Evolutionary conservation across 2,797 vertebrate species (phyloP).

Genomic region (Austrolebias charrua): DNA sequence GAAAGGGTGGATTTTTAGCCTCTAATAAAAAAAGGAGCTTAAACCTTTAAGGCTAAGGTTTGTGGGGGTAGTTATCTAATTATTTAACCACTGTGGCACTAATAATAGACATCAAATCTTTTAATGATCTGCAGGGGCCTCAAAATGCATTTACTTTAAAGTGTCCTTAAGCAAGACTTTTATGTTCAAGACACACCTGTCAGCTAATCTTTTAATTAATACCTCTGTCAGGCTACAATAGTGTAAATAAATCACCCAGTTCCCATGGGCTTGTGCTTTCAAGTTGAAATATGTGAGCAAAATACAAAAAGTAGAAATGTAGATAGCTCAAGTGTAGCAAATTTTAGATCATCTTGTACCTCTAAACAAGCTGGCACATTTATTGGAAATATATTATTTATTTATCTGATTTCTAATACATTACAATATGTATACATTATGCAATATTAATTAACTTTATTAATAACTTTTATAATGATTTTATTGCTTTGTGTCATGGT

Average conservation of each 20-base stretch:
- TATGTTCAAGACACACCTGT: conserved; percentile 36
- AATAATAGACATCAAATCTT: conserved; percentile 40
- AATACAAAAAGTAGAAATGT: conserved; percentile 7
- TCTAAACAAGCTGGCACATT: too few relatives aligned
- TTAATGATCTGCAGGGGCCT: conserved; percentile 39
- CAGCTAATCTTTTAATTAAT: conserved; percentile 40
- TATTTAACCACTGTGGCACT: conserved; percentile 31
- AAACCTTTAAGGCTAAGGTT: conserved; percentile 26
- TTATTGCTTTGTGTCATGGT: too few relatives aligned
- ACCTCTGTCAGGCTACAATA: conserved; percentile 1
- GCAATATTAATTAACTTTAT: too few relatives aligned
- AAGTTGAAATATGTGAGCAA: conserved; percentile 5
- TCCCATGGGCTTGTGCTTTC: conserved; percentile 13
- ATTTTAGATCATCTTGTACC: too few relatives aligned
- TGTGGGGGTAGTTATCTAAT: conserved; percentile 37
- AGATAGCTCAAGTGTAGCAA: not conserved
- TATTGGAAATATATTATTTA: too few relatives aligned
- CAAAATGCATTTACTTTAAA: conserved; percentile 27
- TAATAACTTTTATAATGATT: too few relatives aligned
- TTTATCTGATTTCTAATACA: too few relatives aligned
- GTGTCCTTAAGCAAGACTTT: conserved; percentile 21
- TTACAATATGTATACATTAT: too few relatives aligned
- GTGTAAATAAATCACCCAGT: conserved; percentile 6
- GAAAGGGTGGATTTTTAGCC: conserved; percentile 16
- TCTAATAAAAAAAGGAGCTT: conserved; percentile 34